These are phyloP conservation scores for Rotaria magnacalcarata DNA, from an alignment of 2,888 invertebrate genomes.

Conservation along the genomic window DNA sequence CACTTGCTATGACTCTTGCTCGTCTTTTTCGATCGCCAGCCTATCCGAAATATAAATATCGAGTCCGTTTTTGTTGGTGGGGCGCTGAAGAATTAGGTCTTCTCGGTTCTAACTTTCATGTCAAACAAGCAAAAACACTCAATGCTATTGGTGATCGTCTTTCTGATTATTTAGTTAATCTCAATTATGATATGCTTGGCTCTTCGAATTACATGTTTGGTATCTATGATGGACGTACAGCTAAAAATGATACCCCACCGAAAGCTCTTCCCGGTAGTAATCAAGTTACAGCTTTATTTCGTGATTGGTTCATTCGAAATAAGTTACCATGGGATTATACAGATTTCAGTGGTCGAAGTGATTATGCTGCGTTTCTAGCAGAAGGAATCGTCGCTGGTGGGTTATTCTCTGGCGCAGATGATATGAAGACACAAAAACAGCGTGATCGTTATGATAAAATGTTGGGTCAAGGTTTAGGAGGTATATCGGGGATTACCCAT, in stretches of 20 bases:
- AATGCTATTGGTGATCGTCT: not conserved
- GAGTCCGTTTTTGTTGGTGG: conserved; percentile 7
- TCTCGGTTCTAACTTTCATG: not conserved
- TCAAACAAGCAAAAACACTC: not conserved
- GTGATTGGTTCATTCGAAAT: not conserved
- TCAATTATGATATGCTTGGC: not conserved
- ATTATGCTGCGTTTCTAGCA: not conserved
- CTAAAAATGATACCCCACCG: not conserved
- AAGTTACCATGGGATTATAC: not conserved
- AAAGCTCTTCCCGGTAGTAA: not conserved
- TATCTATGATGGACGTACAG: not conserved
- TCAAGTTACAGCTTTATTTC: not conserved
- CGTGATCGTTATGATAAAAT: not conserved
- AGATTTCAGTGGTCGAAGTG: not conserved
- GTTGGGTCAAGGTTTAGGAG: not conserved
- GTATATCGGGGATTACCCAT: not conserved
- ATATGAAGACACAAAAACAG: not conserved
- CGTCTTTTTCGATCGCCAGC: not conserved
- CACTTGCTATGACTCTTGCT: not conserved
- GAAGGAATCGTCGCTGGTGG: not conserved
- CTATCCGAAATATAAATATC: not conserved
- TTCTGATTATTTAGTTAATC: not conserved
- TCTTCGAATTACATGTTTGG: not conserved
- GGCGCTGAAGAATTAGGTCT: not conserved
- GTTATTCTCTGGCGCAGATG: not conserved